Conservation (phyloP, 2,797 vertebrate genomes). For the Ctenochaetus hawaiiensis region DNA sequence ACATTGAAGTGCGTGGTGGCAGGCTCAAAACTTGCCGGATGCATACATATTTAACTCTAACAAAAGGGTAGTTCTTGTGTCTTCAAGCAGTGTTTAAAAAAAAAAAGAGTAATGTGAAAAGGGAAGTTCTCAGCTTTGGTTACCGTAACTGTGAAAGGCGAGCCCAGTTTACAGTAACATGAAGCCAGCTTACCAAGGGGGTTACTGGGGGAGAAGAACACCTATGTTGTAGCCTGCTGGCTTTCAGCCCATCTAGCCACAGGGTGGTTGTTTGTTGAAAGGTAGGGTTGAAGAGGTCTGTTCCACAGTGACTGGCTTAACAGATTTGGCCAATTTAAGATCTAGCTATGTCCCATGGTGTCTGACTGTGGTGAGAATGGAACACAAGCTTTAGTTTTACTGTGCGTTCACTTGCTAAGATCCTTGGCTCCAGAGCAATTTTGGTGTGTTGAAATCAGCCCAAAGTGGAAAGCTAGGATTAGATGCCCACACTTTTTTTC, state of each 20-base stretch:
- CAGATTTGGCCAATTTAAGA: conserved; percentile 64
- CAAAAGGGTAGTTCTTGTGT: conserved; percentile 37
- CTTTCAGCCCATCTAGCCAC: conserved; percentile 57
- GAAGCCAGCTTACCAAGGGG: conserved; percentile 57
- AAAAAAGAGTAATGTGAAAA: conserved; percentile 43
- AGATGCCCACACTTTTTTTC: conserved; percentile 19
- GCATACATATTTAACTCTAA: conserved; percentile 39
- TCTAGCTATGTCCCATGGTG: conserved; percentile 31
- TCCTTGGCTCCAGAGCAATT: conserved; percentile 14
- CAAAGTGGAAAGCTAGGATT: conserved; percentile 40
- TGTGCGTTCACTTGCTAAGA: conserved; percentile 20
- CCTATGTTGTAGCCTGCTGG: conserved; percentile 74
- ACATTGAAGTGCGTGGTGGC: neutral
- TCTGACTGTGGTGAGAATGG: conserved; percentile 28
- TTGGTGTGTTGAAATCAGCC: conserved; percentile 38
- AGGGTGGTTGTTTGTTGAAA: conserved; percentile 67
- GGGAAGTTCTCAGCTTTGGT: conserved; percentile 81
- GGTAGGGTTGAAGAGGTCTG: conserved; percentile 48
- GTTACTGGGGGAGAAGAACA: conserved; percentile 69
- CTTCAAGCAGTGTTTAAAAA: conserved; percentile 36
- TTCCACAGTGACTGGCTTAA: conserved; percentile 53
- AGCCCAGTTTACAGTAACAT: conserved; percentile 69
- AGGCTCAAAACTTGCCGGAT: neutral
- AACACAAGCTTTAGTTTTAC: conserved; percentile 40
- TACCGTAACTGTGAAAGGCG: conserved; percentile 79